A percentile compares a stretch with the other conserved stretches of the same genome.
Evolutionary conservation across 1,140 invertebrate species (phyloP).

Genomic region (Phenacoccus solenopsis): DNA sequence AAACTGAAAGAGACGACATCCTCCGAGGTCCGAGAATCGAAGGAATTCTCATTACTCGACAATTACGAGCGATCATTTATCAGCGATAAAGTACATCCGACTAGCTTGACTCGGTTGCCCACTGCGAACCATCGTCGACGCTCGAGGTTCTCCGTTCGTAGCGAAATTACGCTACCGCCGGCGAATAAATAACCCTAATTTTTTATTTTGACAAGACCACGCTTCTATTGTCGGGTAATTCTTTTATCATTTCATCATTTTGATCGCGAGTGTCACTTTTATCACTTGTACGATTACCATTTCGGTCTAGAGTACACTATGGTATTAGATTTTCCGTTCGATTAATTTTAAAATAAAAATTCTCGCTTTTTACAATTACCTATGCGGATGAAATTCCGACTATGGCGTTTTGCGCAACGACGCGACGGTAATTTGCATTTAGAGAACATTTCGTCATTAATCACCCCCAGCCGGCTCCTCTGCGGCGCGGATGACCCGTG

Average conservation of each 20-base stretch:
- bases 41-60: no score
- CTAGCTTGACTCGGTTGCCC: no score
- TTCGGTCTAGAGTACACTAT: background rate
- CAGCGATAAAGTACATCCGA: no score
- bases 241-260: slow-evolving; percentile 3
- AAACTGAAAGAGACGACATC: no score
- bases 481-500: background rate
- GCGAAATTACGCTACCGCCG: background rate
- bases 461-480: background rate
- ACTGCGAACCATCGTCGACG: no score
- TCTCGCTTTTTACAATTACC: background rate
- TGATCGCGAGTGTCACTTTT: background rate
- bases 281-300: background rate
- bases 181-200: background rate
- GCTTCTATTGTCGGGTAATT: background rate
- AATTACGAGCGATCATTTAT: no score
- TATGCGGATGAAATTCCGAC: no score
- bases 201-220: background rate
- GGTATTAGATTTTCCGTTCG: background rate
- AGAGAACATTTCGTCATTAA: background rate
- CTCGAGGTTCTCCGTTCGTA: no score
- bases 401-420: no score
- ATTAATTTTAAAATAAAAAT: background rate
- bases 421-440: background rate
- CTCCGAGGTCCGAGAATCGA: no score